Base-by-base conservation (phyloP, 2,888 invertebrate genomes). In the Scaptomyza tumidula region DNA sequence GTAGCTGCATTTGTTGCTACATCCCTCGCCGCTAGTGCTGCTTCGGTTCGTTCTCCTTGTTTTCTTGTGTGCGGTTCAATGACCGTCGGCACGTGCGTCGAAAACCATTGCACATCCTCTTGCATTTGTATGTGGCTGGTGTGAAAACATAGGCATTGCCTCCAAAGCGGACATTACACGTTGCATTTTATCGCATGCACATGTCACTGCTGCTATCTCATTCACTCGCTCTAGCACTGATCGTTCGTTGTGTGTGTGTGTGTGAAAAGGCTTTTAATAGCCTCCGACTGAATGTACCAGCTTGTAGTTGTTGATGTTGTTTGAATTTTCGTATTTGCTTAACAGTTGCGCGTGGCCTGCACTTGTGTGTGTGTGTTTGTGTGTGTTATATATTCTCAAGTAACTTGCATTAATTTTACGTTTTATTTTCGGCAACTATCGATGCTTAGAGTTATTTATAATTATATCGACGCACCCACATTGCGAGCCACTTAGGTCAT, bases 131-230 rank as follows among this genome's bases (percentile, higher is more conserved):
- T 27, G 16, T 50, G 41, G 41, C 10, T 13, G 3, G 10, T 73
- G 90, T 86, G 46, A 88, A 90, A 90, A 90, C 88, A 71, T 37
- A 19, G 65, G 72, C 89, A 88, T 72, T 54, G 65, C 90, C 90
- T 83, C 90, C 5, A 69, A 79, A 14, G 46, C 64, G 58, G 33
- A 45, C 50, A 71, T 33, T 72, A 56, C 82, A 85, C 82, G 87
- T 81, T 89, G 83, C 88, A 83, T 83, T 83, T 79, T 89, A 83
- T 89, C 79, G 89, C 89, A 67, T 89, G 75, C 83, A 83, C 88
- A 82, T 88, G 81, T 72, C 76, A 44, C 53, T 79, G 45, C 39
- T 49, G 54, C 65, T 60, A 60, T 41, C 48, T 60, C 53, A 46
- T 46, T 72, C 31, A 33, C 50, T 53, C 59, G 50, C 50, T 52